A percentile compares a stretch with the other conserved stretches of the same genome.
These are phyloP conservation scores for Rhea pennata DNA, from an alignment of 2,113 vertebrate species.

Conservation along the genomic window DNA sequence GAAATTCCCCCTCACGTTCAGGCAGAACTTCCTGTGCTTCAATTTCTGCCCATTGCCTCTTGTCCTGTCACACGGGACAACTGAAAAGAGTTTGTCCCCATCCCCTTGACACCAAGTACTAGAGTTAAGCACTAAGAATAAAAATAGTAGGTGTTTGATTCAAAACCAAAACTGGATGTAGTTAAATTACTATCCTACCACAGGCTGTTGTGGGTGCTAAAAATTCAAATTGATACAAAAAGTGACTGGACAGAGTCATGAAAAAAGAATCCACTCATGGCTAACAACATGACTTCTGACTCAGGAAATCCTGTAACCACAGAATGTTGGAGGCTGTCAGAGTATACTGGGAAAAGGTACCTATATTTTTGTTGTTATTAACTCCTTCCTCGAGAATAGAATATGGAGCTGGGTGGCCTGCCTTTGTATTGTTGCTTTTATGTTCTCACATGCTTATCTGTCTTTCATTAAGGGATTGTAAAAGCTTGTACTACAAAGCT, in stretches of 20 bases:
- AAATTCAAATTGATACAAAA: neutral
- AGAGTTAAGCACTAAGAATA: neutral
- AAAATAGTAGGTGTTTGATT: neutral
- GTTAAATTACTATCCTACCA: neutral
- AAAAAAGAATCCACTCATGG: neutral
- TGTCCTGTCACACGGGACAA: too few relatives aligned
- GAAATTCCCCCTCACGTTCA: too few relatives aligned
- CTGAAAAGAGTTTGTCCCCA: too few relatives aligned
- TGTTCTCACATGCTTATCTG: neutral
- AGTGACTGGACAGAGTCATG: neutral
- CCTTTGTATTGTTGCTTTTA: neutral
- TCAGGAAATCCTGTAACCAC: neutral
- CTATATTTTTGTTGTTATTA: neutral
- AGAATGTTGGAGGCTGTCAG: neutral
- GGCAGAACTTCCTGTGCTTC: too few relatives aligned
- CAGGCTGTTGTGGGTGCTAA: neutral
- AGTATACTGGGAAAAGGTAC: neutral
- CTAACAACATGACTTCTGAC: neutral
- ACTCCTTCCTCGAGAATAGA: neutral
- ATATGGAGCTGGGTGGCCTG: neutral
- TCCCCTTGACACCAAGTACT: neutral
- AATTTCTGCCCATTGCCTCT: too few relatives aligned
- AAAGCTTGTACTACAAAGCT: neutral
- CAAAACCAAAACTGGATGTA: neutral
- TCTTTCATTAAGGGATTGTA: neutral